Evolutionary conservation across 2,797 vertebrate species (phyloP).

Genomic region (Lepus townsendii): DNA sequence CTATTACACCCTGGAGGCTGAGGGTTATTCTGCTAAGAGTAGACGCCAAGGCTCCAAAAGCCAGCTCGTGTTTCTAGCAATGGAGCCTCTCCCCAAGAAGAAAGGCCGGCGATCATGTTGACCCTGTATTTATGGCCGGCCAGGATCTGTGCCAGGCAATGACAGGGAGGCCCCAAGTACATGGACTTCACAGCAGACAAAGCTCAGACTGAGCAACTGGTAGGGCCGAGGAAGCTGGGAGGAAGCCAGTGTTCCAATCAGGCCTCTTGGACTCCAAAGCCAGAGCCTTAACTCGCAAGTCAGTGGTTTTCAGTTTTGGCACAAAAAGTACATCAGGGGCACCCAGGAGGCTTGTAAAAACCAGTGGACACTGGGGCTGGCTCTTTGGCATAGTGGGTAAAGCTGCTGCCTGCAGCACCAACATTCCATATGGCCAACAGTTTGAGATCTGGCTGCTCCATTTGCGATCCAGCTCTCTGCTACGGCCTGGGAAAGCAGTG

Average conservation of each 20-base stretch:
- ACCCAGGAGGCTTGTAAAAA: neutral
- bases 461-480: too few relatives aligned
- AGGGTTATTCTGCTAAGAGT: neutral
- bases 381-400: too few relatives aligned
- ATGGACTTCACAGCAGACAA: neutral
- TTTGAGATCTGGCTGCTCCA: too few relatives aligned
- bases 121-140: neutral
- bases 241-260: neutral
- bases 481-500: too few relatives aligned
- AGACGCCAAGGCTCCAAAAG: neutral
- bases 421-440: too few relatives aligned
- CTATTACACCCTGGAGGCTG: neutral
- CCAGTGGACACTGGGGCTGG: neutral
- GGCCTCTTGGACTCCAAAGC: slow-evolving; percentile 35
- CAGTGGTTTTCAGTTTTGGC: neutral
- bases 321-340: neutral
- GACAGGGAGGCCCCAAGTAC: neutral
- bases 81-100: neutral
- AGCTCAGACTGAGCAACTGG: neutral
- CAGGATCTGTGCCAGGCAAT: neutral
- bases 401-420: too few relatives aligned
- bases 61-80: neutral
- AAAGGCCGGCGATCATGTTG: neutral
- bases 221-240: neutral
- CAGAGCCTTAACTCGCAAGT: neutral